Conservation (phyloP, 1,140 invertebrate species). For the Platyscapa corneri region DNA sequence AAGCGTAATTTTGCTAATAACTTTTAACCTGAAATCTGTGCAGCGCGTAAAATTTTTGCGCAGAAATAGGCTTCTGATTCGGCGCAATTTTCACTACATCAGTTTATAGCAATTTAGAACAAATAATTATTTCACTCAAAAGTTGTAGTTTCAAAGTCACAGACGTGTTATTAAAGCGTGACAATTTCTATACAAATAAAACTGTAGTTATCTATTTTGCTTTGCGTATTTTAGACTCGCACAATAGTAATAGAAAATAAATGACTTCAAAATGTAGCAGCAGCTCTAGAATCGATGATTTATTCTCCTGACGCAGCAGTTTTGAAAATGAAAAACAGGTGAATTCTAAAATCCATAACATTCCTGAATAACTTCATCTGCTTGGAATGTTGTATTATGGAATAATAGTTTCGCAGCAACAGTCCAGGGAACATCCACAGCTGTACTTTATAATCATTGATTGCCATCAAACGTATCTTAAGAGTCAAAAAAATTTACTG, state of each 20-base stretch:
- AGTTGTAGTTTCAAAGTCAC: background rate
- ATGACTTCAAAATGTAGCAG: background rate
- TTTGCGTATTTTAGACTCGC: no score
- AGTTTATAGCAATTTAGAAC: no score
- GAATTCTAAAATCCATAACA: background rate
- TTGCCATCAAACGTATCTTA: background rate
- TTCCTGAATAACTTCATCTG: no score
- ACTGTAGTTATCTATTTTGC: background rate
- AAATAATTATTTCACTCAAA: background rate
- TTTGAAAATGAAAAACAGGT: background rate
- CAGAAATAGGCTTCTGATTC: no score
- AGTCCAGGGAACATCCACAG: no score
- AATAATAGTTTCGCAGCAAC: no score
- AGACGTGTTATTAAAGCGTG: background rate
- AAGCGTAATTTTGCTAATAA: no score
- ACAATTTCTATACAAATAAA: background rate
- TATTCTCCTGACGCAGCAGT: background rate
- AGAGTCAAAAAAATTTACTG: background rate
- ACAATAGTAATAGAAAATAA: background rate
- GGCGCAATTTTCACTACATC: no score
- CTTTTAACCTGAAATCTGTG: no score
- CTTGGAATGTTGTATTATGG: no score
- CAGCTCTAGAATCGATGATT: background rate
- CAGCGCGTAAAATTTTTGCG: no score
- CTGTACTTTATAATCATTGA: background rate